Evolutionary conservation across 2,888 invertebrate species (phyloP).

Genomic region (Cheiracanthium punctorium): DNA sequence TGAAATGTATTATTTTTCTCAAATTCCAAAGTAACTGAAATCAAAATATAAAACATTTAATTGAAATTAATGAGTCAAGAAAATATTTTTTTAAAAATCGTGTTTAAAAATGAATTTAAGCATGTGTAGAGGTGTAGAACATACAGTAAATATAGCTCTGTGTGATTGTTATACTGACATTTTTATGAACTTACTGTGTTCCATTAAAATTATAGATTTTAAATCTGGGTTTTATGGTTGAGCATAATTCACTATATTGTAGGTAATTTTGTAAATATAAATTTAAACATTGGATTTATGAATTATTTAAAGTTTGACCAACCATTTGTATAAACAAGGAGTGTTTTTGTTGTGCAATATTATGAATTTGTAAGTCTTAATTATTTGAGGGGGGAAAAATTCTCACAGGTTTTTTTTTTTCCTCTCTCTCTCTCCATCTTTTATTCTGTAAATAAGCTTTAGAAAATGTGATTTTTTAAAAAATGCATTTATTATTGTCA

Average conservation of each 20-base stretch:
- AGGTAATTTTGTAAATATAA: not conserved
- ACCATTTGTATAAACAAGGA: too few species aligned
- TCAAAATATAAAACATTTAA: constrained; percentile 49
- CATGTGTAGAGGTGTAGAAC: not conserved
- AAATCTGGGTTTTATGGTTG: not conserved
- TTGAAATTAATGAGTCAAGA: constrained; percentile 21
- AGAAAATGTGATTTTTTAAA: too few species aligned
- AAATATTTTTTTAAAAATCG: constrained; percentile 39
- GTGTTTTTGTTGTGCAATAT: too few species aligned
- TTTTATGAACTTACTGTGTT: not conserved
- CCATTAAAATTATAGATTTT: not conserved
- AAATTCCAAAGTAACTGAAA: constrained; percentile 46
- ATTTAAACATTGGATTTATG: not conserved
- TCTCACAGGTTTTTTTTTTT: too few species aligned
- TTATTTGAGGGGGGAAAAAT: too few species aligned
- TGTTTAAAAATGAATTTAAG: constrained; percentile 18
- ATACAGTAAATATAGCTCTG: not conserved
- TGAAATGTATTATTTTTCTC: constrained; percentile 19
- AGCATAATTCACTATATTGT: not conserved
- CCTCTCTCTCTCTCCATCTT: too few species aligned
- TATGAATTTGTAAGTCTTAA: too few species aligned
- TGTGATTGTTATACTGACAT: not conserved
- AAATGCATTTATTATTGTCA: not conserved
- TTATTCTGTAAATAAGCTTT: too few species aligned
- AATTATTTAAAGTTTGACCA: too few species aligned